Conservation (phyloP, 2,797 vertebrate genomes). For the Eupleurogrammus muticus region DNA sequence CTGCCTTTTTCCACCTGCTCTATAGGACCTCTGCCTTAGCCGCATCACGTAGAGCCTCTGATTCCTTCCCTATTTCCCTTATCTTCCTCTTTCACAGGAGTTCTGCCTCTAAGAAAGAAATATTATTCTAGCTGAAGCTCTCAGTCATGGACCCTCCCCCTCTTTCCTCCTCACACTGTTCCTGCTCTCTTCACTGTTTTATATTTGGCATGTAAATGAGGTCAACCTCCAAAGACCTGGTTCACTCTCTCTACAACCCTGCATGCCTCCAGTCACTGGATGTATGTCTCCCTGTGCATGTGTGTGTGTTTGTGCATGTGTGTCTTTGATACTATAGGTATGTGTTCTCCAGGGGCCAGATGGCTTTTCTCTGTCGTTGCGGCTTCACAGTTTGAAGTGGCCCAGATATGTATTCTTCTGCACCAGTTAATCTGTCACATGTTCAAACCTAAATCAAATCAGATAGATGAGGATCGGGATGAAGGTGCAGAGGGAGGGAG, state of each 20-base stretch:
- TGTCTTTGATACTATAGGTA: constrained; percentile 8
- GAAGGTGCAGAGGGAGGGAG: background rate
- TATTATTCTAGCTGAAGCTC: constrained; percentile 1
- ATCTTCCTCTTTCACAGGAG: constrained; percentile 2
- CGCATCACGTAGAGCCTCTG: background rate
- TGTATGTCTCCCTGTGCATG: constrained; percentile 22
- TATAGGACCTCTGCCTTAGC: background rate
- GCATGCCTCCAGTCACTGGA: background rate
- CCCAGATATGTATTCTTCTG: constrained; percentile 62
- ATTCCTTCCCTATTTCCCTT: background rate
- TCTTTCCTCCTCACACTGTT: background rate
- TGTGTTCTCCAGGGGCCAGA: constrained; percentile 50
- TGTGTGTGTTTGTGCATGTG: constrained; percentile 24
- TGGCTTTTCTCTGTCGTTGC: constrained; percentile 51
- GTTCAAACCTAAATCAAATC: constrained; percentile 39
- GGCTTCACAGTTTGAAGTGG: constrained; percentile 45
- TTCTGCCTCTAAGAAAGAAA: background rate
- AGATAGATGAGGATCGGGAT: constrained; percentile 5
- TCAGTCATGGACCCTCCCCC: background rate
- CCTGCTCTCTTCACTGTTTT: constrained; percentile 20
- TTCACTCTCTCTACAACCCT: constrained; percentile 1
- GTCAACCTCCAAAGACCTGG: constrained; percentile 27
- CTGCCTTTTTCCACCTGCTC: background rate
- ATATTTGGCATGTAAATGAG: constrained; percentile 27
- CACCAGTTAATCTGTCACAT: constrained; percentile 56